Evolutionary conservation across 2,888 invertebrate species (phyloP).

Genomic region (Ctenicera cuprea): DNA sequence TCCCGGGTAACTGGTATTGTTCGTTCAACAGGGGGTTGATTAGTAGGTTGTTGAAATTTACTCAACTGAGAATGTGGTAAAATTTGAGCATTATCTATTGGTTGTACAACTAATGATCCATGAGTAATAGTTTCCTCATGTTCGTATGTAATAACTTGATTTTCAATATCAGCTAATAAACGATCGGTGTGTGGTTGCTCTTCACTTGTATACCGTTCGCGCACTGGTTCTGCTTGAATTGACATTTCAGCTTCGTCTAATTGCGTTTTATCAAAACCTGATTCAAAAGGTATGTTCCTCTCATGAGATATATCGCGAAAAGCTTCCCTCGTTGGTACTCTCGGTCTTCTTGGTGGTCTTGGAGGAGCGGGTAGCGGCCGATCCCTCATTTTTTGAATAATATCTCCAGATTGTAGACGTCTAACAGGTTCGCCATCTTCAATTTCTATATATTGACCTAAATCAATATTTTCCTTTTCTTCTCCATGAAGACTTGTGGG

Average conservation of each 20-base stretch:
- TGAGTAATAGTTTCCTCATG: slow-evolving; percentile 80
- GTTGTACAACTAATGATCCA: slow-evolving; percentile 80
- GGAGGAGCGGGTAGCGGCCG: slow-evolving; percentile 92
- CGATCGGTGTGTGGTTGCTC: slow-evolving; percentile 69
- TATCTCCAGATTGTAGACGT: slow-evolving; percentile 83
- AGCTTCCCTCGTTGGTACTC: slow-evolving; percentile 56
- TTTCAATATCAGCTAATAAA: slow-evolving; percentile 74
- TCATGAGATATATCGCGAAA: slow-evolving; percentile 66
- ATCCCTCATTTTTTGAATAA: slow-evolving; percentile 89
- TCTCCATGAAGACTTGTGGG: slow-evolving; percentile 65
- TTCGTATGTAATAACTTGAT: slow-evolving; percentile 77
- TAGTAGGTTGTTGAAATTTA: slow-evolving; percentile 5
- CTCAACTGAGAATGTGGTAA: slow-evolving; percentile 33
- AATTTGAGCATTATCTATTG: slow-evolving; percentile 73
- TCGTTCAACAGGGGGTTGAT: slow-evolving; percentile 55
- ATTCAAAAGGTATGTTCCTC: slow-evolving; percentile 56
- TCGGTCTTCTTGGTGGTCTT: slow-evolving; percentile 81
- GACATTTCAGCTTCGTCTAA: slow-evolving; percentile 83
- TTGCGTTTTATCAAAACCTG: slow-evolving; percentile 63
- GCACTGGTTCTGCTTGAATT: slow-evolving; percentile 90
- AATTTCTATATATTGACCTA: slow-evolving; percentile 79
- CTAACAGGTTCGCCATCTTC: slow-evolving; percentile 77
- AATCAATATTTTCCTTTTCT: slow-evolving; percentile 69
- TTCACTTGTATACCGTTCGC: slow-evolving; percentile 85
- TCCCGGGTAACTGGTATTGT: slow-evolving; percentile 62